Base-by-base conservation (phyloP, 2,113 vertebrate genomes). In the Eubucco bourcierii region DNA sequence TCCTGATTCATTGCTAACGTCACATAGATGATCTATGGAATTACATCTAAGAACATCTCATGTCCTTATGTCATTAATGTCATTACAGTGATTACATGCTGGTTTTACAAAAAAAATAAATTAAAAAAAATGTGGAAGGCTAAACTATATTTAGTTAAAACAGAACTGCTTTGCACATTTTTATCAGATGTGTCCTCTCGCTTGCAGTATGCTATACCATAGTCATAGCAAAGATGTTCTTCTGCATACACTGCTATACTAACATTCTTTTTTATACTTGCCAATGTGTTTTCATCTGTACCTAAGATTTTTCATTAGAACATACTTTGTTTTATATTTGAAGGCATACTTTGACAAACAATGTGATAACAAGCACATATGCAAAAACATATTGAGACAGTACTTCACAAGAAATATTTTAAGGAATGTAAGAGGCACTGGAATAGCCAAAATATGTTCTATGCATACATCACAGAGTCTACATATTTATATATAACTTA, bases 401-500 rank as follows among this genome's bases (percentile, higher is more conserved):
- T 87, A 75, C 88, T 97, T 96, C 90, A 92, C 46, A 53, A 52
- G 2, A 12, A 80, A 78, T 89, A 95, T 94, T 96, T 97, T 85
- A 81, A 94, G 85, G 93, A 94, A 34, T 50, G 55, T 10, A 90
- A 44, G 14, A 29, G 72, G 4, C 66, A 66, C 21, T 33, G 27
- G 52, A 87, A 77, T 24, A 75, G 28, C 14, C 39, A 85, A 92
- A 95, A 87, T 72, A 10, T 31, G 34, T 85, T 90, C 90, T 94
- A 88, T 27, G 31, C 9, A 23, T 78, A 91, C 29, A 52, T 53
- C 18, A 55, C 80, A 84, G 37, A 82, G 84, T 83, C 46, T 55
- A 44, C 76, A 67, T 66, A 63, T 53, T 9, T 65, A 34, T 33
- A 21, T 39, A 15, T 55, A 71, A 72, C 46, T 68, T 58, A 27